Evolutionary conservation across 2,113 vertebrate species (phyloP).

Genomic region (Chaetops frenatus): DNA sequence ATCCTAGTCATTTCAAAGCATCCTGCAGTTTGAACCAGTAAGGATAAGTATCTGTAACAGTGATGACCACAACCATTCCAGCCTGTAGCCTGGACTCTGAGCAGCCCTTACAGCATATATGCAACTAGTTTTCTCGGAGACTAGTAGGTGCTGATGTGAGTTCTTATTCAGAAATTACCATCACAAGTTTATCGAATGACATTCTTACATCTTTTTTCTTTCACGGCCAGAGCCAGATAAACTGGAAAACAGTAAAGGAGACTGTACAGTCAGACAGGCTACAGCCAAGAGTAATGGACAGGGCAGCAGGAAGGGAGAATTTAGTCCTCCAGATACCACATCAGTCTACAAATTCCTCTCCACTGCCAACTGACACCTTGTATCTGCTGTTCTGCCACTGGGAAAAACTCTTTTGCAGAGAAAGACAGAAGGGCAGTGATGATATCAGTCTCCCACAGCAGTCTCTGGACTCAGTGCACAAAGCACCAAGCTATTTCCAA

Average conservation of each 20-base stretch:
- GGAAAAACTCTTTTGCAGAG: background rate
- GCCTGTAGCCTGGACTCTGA: background rate
- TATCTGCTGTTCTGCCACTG: background rate
- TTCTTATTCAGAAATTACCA: background rate
- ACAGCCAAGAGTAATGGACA: background rate
- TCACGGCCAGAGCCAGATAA: background rate
- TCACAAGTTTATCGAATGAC: background rate
- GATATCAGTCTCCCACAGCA: background rate
- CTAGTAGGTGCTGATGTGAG: background rate
- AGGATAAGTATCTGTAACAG: background rate
- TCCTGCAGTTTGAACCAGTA: background rate
- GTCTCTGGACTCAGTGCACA: background rate
- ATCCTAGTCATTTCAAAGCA: background rate
- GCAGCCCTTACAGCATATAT: background rate
- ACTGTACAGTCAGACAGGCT: background rate
- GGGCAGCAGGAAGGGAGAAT: background rate
- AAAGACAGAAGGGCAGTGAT: background rate
- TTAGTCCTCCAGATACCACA: fast-evolving
- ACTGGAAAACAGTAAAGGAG: background rate
- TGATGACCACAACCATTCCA: background rate
- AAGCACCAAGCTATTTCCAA: background rate
- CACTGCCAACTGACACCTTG: background rate
- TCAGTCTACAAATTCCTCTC: background rate
- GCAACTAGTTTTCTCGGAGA: background rate
- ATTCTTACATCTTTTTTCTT: background rate